These are phyloP conservation scores for Ptychoptera contaminata DNA, from an alignment of 2,888 invertebrate genomes.

Conservation along the genomic window DNA sequence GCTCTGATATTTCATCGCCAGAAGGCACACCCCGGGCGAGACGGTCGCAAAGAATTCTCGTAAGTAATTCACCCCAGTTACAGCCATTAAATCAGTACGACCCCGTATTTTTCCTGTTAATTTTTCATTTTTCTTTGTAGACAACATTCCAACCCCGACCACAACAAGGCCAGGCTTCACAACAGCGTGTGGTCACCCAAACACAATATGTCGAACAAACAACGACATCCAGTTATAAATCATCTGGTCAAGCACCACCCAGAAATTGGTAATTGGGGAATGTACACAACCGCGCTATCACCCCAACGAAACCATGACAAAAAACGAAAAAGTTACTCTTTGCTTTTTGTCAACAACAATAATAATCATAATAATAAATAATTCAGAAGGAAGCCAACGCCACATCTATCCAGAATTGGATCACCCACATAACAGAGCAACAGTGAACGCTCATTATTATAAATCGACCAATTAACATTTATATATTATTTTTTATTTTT, in stretches of 20 bases:
- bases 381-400: too few species aligned
- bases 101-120: too few species aligned
- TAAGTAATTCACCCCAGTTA: slow-evolving; percentile 13
- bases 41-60: slow-evolving; percentile 21
- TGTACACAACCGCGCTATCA: slow-evolving; percentile 6
- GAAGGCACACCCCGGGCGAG: slow-evolving; percentile 40
- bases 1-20: slow-evolving; percentile 26
- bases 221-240: slow-evolving; percentile 11
- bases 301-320: not conserved
- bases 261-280: slow-evolving; percentile 5
- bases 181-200: slow-evolving; percentile 23
- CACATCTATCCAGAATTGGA: too few species aligned
- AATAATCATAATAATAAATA: too few species aligned
- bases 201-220: slow-evolving; percentile 25
- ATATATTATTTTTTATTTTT: not conserved
- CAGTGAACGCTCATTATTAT: not conserved
- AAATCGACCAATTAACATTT: not conserved
- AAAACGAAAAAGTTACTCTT: not conserved
- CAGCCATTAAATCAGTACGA: not conserved
- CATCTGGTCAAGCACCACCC: slow-evolving; percentile 8
- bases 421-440: too few species aligned
- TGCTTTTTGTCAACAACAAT: too few species aligned
- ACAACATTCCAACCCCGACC: slow-evolving; percentile 19
- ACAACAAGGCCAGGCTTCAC: slow-evolving; percentile 17
- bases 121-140: slow-evolving; percentile 12